Base-by-base conservation (phyloP, 1,140 invertebrate species). In the Caenorhabditis latens region DNA sequence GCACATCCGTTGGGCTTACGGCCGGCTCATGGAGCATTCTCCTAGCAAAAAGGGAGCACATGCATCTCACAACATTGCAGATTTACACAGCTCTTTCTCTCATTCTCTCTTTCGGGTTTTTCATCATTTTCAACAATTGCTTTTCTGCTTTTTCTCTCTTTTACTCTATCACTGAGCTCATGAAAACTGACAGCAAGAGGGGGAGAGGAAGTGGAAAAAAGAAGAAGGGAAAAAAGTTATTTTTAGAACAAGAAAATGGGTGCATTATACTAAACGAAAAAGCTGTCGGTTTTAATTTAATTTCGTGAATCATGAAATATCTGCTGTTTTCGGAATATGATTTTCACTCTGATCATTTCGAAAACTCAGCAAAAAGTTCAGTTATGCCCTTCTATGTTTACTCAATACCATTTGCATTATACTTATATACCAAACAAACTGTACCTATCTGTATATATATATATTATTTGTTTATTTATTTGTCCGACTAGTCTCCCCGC, bases 61-160 rank as follows among this genome's bases (percentile, higher is more conserved):
- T n/a, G 43, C 71, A 50, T 43, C 67, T 53, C 71, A 79, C 71
- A 50, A 50, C 71, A 79, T 79, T 79, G 71, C 71, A 50, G 43
- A 79, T 79, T 79, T 79, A 79, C 71, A 79, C 43, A 79, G 71
- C 24, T 75, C 67, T 43, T 48, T 19, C 67, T 75, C 21, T 75
- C 42, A n/a, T 24, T 50, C 61, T 63, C 24, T 63, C 61, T 63
- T 63, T 63, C 61, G 61, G 61, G 43, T 48, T 50, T 79, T 53
- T n/a, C 8, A 21, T 53, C n/a, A 21, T 79, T 79, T 79, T 79
- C 71, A 79, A 79, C 71, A 79, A 79, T 79, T 79, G 71, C 71
- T 79, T 79, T 79, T 79, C 71, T 50, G 71, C 21, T 79, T 50
- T 79, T 43, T 21, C 46, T 16, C 24, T 71, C 16, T 71, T n/a